phyloP scores from a whole-genome alignment of 1,140 invertebrate species.

The Microplitis mediator region DNA sequence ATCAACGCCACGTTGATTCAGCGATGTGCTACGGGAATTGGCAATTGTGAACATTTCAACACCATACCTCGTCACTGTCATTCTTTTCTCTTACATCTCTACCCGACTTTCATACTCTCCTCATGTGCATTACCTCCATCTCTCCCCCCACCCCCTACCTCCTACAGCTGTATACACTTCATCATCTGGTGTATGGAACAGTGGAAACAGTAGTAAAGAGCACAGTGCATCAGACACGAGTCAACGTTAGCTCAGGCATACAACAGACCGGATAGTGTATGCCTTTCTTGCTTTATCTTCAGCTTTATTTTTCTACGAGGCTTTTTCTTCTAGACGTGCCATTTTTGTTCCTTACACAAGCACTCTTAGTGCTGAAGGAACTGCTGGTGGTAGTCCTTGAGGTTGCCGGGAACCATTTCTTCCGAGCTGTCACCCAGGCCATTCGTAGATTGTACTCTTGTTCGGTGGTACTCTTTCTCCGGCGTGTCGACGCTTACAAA shows the following conservation, averaged over 20 bases:
- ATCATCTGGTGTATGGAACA: no score
- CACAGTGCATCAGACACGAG: no score
- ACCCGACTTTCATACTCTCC: not conserved
- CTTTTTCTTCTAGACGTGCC: not conserved
- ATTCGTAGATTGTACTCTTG: slow-evolving; percentile 2
- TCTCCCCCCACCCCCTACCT: no score
- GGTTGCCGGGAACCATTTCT: not conserved
- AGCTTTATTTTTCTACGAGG: not conserved
- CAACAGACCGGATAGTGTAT: not conserved
- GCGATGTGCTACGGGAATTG: slow-evolving; percentile 28
- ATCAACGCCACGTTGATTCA: slow-evolving; percentile 31
- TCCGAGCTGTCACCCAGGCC: not conserved
- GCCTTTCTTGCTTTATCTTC: not conserved
- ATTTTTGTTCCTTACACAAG: slow-evolving; percentile 20
- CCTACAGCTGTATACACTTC: no score
- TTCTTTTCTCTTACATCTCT: slow-evolving; percentile 18
- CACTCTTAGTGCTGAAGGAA: not conserved
- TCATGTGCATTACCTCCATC: no score
- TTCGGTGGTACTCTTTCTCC: not conserved
- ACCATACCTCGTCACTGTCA: slow-evolving; percentile 30
- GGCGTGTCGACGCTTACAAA: slow-evolving; percentile 14
- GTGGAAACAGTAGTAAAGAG: no score
- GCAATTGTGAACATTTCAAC: slow-evolving; percentile 39
- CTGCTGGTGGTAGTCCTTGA: not conserved
- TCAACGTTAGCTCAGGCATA: no score